Evolutionary conservation across 1,140 invertebrate species (phyloP), one percentile per base, ranked within the genome.

Genomic region (Lethocerus indicus): DNA sequence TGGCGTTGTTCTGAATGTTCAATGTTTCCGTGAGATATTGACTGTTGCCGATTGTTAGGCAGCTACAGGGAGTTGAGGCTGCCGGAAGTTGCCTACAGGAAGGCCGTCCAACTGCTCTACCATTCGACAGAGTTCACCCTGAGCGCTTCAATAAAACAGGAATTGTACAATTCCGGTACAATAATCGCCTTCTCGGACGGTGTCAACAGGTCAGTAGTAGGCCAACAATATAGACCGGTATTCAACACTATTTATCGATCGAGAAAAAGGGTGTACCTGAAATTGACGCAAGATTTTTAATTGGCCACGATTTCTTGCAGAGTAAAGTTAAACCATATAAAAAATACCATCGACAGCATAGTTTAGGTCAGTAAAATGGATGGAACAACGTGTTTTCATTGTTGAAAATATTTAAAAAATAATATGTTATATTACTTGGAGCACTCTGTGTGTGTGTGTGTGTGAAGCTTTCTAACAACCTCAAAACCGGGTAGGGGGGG

Each of bases 111-210:
- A 51, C 62, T 84, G 59, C 67, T 87, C 59, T 72, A 74, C 50
- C 67, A 68, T 57, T 77, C 76, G 57, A 73, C 77, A 55, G 84
- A 88, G 67, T 86, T 88, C 66, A 87, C 84, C 42, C 69, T 89
- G 57, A 71, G 81, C 47, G 81, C 83, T 28, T 73, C 74, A 54
- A 63, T 88, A 25, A 72, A 76, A 47, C 86, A 89, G 66, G 83
- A 86, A 64, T 73, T 75, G 54, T 75, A 74, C 56, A 88, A 87
- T 69, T 78, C 80, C 43, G 86, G 84, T 61, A 81, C 81, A 47
- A 79, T 89, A 56, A 69, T 89, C 55, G 79, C 83, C 57, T 83
- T 87, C 66, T 81, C 83, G 47, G 76, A 80, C 61, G 78, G 78
- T 57, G 73, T 74, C 64, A 79, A 81, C 68, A 77, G 79, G 76